These are phyloP conservation scores for Perca fluviatilis DNA, from an alignment of 2,113 vertebrate species.

Conservation along the genomic window DNA sequence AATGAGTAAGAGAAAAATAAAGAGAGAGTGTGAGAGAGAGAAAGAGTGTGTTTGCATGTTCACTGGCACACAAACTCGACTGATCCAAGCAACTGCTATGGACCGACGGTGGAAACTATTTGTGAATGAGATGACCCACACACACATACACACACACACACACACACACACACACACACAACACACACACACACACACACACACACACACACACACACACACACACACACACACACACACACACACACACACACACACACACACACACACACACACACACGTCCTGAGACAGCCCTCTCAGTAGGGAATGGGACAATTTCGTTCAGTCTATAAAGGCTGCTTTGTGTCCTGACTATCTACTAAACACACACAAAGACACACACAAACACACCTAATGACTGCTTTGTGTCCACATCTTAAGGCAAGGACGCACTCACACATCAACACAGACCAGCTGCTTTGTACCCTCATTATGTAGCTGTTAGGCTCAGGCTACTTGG, in stretches of 20 bases:
- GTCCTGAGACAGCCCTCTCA: slow-evolving; percentile 66
- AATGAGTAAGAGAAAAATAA: background rate
- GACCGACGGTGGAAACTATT: slow-evolving; percentile 43
- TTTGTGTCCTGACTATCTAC: slow-evolving; percentile 70
- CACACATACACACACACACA: background rate
- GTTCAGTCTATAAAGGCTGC: slow-evolving; percentile 74
- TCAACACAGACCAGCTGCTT: slow-evolving; percentile 71
- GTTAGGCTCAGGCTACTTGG: slow-evolving; percentile 73
- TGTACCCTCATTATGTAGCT: slow-evolving; percentile 77
- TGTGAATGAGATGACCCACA: slow-evolving; percentile 36
- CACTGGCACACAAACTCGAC: slow-evolving; percentile 13
- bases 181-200: slow-evolving; percentile 7
- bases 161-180: background rate
- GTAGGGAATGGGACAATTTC: slow-evolving; percentile 59
- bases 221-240: slow-evolving; percentile 13
- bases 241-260: slow-evolving; percentile 8
- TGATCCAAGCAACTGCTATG: slow-evolving; percentile 59
- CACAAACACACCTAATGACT: slow-evolving; percentile 57
- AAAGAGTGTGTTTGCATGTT: background rate
- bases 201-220: slow-evolving; percentile 2
- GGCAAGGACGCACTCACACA: slow-evolving; percentile 41
- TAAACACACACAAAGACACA: slow-evolving; percentile 49
- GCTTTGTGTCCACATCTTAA: slow-evolving; percentile 73
- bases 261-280: slow-evolving; percentile 18
- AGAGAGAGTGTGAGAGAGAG: background rate